Base-by-base conservation (phyloP, 1,140 invertebrate genomes). In the Pygmarrhopalites habei region DNA sequence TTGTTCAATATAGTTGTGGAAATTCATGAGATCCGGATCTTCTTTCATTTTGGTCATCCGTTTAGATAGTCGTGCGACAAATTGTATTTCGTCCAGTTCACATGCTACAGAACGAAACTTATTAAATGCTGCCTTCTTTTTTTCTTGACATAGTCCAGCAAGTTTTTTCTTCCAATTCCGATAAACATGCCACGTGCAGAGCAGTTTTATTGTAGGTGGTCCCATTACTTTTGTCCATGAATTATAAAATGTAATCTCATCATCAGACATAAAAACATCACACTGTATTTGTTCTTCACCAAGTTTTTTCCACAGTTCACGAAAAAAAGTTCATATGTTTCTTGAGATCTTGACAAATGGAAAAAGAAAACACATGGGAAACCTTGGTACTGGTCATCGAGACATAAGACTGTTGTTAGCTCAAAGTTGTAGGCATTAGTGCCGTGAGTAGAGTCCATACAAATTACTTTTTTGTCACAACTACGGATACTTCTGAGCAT, bases 181-280 rank as follows among this genome's bases (percentile, higher is more conserved):
- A 12, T 25, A 14, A 10, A 53, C 51, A 26, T 53, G 51, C 51
- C 51, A 53, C 25, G 51, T 26, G 10, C 51, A 53, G 7, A 53
- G 14, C 12, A 53, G 28, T 19, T 53, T 53, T 26, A 12, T 53
- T 25, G 21, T 25, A 12, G 51, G 4, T 10, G 14, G 14, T 12
- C 51, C 21, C 51, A 53, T 53, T 4, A 30, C 19, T 19, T 53
- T 12, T 25, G 21, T 30, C 51, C 51, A 53, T 25, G 51, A 17
- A 53, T 53, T 53, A 29, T 53, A 53, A 19, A 53, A 53, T 12
- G 51, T 10, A 10, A 26, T 17, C 28, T 53, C 51, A 12, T 53
- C 23, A 29, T 53, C 26, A 30, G 17, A 25, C 26, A 53, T 53
- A 30, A 53, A 25, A 23, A 29, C 28, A 12, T 53, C 28, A 19